These are phyloP conservation scores for Norana najaformis DNA, from an alignment of 2,888 invertebrate species.

Conservation along the genomic window DNA sequence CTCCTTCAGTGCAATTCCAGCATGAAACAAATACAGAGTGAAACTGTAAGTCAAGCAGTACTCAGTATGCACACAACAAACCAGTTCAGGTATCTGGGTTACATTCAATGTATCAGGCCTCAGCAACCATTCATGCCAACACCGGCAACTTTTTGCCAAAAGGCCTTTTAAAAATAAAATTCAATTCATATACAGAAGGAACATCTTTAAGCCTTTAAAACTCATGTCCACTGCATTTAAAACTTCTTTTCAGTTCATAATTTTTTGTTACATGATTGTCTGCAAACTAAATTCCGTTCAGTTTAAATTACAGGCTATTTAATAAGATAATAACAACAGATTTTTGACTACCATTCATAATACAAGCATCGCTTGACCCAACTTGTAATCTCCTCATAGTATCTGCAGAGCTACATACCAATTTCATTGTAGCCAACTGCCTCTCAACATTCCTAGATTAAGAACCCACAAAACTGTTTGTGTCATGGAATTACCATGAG, in stretches of 20 bases:
- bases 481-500: slow-evolving; percentile 30
- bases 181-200: no score
- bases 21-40: background rate
- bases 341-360: background rate
- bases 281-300: background rate
- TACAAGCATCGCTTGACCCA: background rate
- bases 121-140: background rate
- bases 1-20: background rate
- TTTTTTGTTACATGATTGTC: background rate
- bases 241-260: background rate
- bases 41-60: background rate
- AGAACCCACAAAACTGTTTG: background rate
- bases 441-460: slow-evolving; percentile 13
- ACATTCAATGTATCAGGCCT: background rate
- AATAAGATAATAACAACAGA: background rate
- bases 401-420: background rate
- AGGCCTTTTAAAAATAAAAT: background rate
- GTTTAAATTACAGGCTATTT: background rate
- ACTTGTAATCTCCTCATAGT: background rate
- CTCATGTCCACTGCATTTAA: background rate
- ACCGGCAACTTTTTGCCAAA: no score
- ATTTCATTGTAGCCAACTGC: background rate
- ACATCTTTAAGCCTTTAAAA: no score
- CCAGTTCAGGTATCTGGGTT: background rate
- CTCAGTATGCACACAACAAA: background rate